Evolutionary conservation across 1,140 invertebrate species (phyloP).

Genomic region (Steinernema feltiae): DNA sequence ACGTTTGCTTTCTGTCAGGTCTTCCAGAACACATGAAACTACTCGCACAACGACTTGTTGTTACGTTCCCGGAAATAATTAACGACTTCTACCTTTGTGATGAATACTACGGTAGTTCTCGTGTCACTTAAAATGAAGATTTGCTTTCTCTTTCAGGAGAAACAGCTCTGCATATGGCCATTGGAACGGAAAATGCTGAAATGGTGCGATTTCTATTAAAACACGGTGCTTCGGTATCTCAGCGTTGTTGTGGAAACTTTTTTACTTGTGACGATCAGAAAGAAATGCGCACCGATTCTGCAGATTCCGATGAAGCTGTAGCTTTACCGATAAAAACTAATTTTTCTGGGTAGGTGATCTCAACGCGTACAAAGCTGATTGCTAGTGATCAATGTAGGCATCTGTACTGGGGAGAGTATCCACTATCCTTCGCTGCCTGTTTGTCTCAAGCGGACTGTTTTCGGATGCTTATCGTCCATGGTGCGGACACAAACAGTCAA

Average conservation of each 20-base stretch:
- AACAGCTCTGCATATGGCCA: slow-evolving; percentile 77
- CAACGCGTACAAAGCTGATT: background rate
- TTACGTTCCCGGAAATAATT: slow-evolving; percentile 87
- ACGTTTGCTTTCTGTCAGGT: slow-evolving; percentile 83
- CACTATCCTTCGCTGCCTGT: slow-evolving; percentile 87
- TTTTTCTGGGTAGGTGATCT: slow-evolving; percentile 73
- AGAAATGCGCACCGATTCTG: slow-evolving; percentile 72
- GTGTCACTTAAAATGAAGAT: background rate
- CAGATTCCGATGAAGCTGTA: slow-evolving; percentile 79
- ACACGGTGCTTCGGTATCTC: slow-evolving; percentile 77
- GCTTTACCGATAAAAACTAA: slow-evolving; percentile 76
- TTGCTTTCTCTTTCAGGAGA: slow-evolving; percentile 40
- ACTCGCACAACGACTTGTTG: slow-evolving; percentile 80
- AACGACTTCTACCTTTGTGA: slow-evolving; percentile 91
- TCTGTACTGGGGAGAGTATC: slow-evolving; percentile 97
- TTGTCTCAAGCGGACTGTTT: slow-evolving; percentile 94
- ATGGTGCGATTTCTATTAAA: slow-evolving; percentile 93
- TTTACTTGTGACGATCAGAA: slow-evolving; percentile 97
- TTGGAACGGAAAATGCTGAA: slow-evolving; percentile 92
- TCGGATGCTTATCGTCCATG: slow-evolving; percentile 80
- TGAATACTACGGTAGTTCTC: slow-evolving; percentile 80
- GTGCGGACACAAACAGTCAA: slow-evolving; percentile 83
- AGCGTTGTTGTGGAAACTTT: slow-evolving; percentile 85
- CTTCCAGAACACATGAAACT: slow-evolving; percentile 84
- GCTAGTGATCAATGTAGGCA: slow-evolving; percentile 65